Evolutionary conservation across 2,113 vertebrate genomes (phyloP).

Genomic region (Mola mola): DNA sequence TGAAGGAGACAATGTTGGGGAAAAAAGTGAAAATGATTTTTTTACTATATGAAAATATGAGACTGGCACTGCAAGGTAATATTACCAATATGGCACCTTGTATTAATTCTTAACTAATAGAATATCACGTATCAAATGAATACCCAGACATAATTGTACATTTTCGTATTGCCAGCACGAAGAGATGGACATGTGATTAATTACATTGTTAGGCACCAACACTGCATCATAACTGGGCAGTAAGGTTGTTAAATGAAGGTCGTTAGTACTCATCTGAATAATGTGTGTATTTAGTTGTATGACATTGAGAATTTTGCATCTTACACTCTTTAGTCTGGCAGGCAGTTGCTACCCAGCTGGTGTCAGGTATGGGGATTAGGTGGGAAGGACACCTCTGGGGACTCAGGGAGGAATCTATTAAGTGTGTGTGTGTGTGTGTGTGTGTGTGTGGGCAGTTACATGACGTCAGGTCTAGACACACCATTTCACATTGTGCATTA

Average conservation of each 20-base stretch:
- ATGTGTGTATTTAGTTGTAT: constrained; percentile 1
- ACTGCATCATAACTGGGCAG: neutral
- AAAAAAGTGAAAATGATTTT: too few relatives aligned
- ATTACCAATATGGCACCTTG: neutral
- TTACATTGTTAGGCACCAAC: neutral
- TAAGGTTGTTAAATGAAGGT: neutral
- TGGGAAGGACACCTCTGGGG: constrained; percentile 69
- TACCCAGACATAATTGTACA: neutral
- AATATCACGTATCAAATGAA: neutral
- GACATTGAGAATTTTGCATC: constrained; percentile 37
- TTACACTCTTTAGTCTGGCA: constrained; percentile 19
- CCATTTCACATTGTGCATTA: constrained; percentile 74
- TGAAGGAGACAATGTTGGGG: too few relatives aligned
- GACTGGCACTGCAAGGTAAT: neutral
- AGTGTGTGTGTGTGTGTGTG: constrained; percentile 28
- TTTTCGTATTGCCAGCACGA: neutral
- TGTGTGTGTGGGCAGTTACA: constrained; percentile 67
- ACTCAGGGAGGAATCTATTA: constrained; percentile 59
- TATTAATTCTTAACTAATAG: neutral
- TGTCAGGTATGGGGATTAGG: constrained; percentile 68
- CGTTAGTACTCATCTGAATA: neutral
- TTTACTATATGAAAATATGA: neutral
- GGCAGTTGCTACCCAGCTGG: constrained; percentile 41
- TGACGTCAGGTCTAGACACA: constrained; percentile 81
- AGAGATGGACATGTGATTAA: neutral